Conservation (phyloP, 2,888 invertebrate genomes). For the Aphrophora alni region DNA sequence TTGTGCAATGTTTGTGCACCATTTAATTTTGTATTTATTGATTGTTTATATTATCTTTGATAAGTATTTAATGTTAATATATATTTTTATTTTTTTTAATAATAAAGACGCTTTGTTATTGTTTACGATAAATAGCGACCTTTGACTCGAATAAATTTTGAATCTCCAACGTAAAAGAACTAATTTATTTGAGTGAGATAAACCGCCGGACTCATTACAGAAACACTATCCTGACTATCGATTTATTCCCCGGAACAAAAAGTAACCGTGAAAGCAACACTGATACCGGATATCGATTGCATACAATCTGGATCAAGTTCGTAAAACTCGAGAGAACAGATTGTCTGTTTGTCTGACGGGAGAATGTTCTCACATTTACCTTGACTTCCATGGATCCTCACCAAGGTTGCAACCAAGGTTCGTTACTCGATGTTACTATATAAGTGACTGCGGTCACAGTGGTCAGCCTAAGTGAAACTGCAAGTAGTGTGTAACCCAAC, state of each 20-base stretch:
- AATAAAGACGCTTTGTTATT: too few species aligned
- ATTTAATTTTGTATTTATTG: too few species aligned
- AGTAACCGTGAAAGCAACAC: neutral
- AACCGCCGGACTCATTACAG: too few species aligned
- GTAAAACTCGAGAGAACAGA: neutral
- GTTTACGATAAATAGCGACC: too few species aligned
- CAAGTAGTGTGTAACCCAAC: neutral
- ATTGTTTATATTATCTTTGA: too few species aligned
- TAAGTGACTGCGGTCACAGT: neutral
- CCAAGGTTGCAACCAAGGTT: slow-evolving; percentile 1
- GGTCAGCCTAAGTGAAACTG: neutral
- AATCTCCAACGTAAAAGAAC: too few species aligned
- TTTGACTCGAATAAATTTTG: too few species aligned
- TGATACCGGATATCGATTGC: neutral
- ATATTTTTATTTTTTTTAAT: too few species aligned
- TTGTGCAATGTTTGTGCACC: too few species aligned
- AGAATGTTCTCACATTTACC: neutral
- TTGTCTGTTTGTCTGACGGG: neutral
- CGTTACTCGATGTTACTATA: neutral
- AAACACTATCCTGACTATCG: neutral
- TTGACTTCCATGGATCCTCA: neutral
- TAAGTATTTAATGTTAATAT: too few species aligned
- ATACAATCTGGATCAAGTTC: neutral
- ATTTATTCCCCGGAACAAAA: neutral
- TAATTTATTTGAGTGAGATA: too few species aligned